Conservation (phyloP, 2,888 invertebrate species). For the Caenorhabditis sp. region DNA sequence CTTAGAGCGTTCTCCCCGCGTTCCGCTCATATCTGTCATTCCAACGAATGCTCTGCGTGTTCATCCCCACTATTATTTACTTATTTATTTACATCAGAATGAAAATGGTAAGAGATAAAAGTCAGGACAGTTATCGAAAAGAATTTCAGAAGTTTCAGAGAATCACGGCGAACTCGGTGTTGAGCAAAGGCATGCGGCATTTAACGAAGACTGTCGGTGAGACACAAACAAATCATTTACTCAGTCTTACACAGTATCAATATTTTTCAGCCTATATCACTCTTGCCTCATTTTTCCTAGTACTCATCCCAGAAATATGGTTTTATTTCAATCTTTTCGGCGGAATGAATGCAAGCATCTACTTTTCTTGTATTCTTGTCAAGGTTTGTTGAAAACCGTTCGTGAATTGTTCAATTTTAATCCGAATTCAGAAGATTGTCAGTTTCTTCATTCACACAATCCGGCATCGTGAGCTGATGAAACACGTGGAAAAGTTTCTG, state of each 20-base stretch:
- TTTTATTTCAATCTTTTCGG: constrained; percentile 47
- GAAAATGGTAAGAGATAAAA: constrained; percentile 21
- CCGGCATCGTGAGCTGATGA: constrained; percentile 47
- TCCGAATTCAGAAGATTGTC: constrained; percentile 34
- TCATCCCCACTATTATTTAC: constrained; percentile 41
- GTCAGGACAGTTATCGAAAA: not conserved
- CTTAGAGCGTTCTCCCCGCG: constrained; percentile 21
- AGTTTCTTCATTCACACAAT: constrained; percentile 50
- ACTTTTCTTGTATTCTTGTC: constrained; percentile 38
- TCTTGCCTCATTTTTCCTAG: constrained; percentile 33
- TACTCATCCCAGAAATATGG: constrained; percentile 41
- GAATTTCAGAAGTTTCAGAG: constrained; percentile 55
- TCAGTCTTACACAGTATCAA: no score
- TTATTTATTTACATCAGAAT: constrained; percentile 43
- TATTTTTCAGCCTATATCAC: constrained; percentile 49
- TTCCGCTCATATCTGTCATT: constrained; percentile 26
- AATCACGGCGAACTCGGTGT: constrained; percentile 21
- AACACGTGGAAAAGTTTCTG: constrained; percentile 30
- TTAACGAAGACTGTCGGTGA: constrained; percentile 50
- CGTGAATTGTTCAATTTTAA: not conserved
- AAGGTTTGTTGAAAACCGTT: constrained; percentile 7
- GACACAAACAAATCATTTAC: no score
- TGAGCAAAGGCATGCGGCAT: constrained; percentile 50
- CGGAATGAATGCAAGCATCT: constrained; percentile 37
- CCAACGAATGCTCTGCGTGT: constrained; percentile 47